phyloP scores from a whole-genome alignment of 2,797 vertebrate genomes.

The Euphonia xanthogaster region DNA sequence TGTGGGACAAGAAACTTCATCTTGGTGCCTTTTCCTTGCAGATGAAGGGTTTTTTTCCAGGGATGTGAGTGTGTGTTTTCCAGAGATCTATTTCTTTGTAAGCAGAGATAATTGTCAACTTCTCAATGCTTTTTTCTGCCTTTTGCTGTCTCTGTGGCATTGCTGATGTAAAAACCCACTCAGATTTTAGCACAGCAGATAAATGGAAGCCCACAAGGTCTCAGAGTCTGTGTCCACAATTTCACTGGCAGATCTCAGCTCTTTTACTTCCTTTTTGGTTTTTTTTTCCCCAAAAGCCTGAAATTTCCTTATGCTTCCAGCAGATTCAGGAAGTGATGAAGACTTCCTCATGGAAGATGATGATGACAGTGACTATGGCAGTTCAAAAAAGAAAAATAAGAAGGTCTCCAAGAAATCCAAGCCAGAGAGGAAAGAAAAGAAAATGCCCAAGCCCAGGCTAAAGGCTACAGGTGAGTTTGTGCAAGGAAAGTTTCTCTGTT shows the following conservation, averaged over 20 bases:
- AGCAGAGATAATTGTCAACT: background rate
- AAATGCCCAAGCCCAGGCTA: slow-evolving; percentile 97
- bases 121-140: background rate
- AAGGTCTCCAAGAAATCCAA: slow-evolving; percentile 92
- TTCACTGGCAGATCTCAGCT: background rate
- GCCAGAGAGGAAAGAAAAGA: slow-evolving; percentile 96
- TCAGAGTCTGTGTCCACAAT: background rate
- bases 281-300: background rate
- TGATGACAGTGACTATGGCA: slow-evolving; percentile 97
- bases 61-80: background rate
- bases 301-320: slow-evolving; percentile 60
- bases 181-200: background rate
- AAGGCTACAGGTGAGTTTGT: slow-evolving; percentile 92
- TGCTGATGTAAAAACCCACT: background rate
- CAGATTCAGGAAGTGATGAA: slow-evolving; percentile 91
- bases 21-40: slow-evolving; percentile 17
- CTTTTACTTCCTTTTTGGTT: background rate
- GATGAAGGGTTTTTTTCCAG: slow-evolving; percentile 75
- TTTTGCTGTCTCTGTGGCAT: background rate
- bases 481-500: background rate
- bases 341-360: slow-evolving; percentile 98
- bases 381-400: slow-evolving; percentile 96
- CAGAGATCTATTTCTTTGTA: background rate
- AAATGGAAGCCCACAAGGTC: background rate
- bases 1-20: background rate